Conservation (phyloP, 2,797 vertebrate genomes). For the Allobates femoralis region DNA sequence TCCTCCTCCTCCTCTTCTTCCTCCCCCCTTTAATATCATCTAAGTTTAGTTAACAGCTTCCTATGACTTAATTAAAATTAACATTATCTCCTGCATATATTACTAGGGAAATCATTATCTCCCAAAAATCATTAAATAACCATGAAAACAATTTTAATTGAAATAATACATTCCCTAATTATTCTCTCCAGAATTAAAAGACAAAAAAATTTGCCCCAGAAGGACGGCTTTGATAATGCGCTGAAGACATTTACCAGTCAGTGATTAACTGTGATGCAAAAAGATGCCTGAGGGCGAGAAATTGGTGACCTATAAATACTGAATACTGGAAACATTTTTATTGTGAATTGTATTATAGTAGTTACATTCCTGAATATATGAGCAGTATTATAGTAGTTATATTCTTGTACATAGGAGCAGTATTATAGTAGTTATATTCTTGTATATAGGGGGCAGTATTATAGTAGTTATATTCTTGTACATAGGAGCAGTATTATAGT, state of each 20-base stretch:
- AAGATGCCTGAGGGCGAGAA: background rate
- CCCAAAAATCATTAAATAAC: constrained; percentile 51
- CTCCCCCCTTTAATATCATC: constrained; percentile 22
- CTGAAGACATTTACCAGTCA: background rate
- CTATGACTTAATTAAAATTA: constrained; percentile 42
- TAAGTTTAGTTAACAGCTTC: constrained; percentile 17
- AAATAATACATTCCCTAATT: constrained; percentile 49
- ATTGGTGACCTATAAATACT: background rate
- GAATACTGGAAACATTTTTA: background rate
- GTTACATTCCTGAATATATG: constrained; percentile 4
- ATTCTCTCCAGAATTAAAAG: constrained; percentile 36
- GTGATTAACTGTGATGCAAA: constrained; percentile 19
- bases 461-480: background rate
- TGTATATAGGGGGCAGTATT: background rate
- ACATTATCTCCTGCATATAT: constrained; percentile 54
- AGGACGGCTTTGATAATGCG: constrained; percentile 21
- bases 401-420: background rate
- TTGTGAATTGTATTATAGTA: background rate
- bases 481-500: too few relatives aligned
- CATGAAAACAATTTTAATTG: constrained; percentile 54
- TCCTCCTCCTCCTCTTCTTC: background rate
- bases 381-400: constrained; percentile 13
- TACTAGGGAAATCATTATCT: constrained; percentile 45
- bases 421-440: background rate
- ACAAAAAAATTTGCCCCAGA: constrained; percentile 29